Evolutionary conservation across 2,888 invertebrate genomes (phyloP).

Genomic region (Polymixis flavicincta): DNA sequence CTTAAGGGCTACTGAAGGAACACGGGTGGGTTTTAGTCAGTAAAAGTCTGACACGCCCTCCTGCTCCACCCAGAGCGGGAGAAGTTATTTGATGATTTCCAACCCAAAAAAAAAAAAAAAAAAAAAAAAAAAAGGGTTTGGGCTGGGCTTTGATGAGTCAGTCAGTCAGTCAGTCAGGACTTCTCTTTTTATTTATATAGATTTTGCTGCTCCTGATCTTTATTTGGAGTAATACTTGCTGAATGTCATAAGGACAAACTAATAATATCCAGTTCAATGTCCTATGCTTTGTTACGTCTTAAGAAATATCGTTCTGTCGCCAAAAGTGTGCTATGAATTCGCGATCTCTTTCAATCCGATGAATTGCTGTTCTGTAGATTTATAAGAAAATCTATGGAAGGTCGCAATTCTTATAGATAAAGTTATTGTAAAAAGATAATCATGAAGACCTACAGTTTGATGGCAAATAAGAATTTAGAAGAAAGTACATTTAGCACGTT

Average conservation of each 20-base stretch:
- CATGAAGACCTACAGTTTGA: neutral
- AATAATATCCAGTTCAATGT: constrained; percentile 15
- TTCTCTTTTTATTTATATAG: too few species aligned
- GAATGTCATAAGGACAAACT: constrained; percentile 5
- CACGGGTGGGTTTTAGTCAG: too few species aligned
- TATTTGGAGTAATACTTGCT: constrained; percentile 5
- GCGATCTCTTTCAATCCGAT: neutral
- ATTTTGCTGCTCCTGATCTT: neutral
- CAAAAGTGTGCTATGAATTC: neutral
- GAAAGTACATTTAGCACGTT: constrained; percentile 16
- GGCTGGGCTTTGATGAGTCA: too few species aligned
- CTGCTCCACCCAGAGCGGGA: too few species aligned
- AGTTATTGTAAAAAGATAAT: neutral
- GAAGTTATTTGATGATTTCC: too few species aligned
- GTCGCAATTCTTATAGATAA: neutral
- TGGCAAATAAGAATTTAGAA: constrained; percentile 1
- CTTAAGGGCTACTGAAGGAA: too few species aligned
- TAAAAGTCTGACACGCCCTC: too few species aligned
- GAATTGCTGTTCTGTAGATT: neutral
- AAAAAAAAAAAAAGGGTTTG: too few species aligned
- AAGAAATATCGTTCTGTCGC: constrained; percentile 2
- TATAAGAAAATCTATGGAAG: neutral
- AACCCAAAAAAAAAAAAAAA: too few species aligned
- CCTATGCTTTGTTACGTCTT: constrained; percentile 2
- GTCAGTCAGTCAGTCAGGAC: too few species aligned